Evolutionary conservation across 1,140 invertebrate species (phyloP).

Genomic region (Goniozus legneri): DNA sequence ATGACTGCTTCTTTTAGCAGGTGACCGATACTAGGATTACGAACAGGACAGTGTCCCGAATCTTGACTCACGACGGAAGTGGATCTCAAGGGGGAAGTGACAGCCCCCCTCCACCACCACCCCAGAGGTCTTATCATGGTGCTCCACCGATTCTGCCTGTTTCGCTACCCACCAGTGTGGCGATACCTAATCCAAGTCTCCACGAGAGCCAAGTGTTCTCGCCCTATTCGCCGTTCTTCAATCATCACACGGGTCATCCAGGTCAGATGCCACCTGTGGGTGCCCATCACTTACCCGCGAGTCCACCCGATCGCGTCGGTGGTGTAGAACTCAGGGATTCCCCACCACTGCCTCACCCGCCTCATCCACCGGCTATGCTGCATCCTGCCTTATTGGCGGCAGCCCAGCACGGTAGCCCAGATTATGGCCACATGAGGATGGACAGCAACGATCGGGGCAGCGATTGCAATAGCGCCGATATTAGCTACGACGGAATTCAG

Average conservation of each 20-base stretch:
- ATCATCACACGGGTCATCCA: conserved; percentile 55
- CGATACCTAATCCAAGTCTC: conserved; percentile 92
- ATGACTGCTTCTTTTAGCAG: too few relatives aligned
- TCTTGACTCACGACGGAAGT: conserved; percentile 76
- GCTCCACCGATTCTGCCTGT: conserved; percentile 80
- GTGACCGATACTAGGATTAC: conserved; percentile 93
- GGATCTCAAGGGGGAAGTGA: conserved; percentile 56
- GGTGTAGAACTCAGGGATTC: conserved; percentile 72
- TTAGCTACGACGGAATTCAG: conserved; percentile 84
- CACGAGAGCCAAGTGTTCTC: conserved; percentile 93
- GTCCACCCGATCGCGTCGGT: conserved; percentile 59
- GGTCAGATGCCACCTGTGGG: conserved; percentile 52
- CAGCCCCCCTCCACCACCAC: conserved; percentile 63
- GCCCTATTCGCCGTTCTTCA: conserved; percentile 83
- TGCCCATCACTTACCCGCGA: conserved; percentile 56
- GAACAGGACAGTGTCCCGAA: conserved; percentile 82
- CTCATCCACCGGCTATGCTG: conserved; percentile 74
- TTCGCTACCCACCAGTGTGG: conserved; percentile 87
- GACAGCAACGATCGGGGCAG: conserved; percentile 79
- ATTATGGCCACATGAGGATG: conserved; percentile 72
- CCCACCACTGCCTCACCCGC: conserved; percentile 74
- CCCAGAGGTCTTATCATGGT: conserved; percentile 64
- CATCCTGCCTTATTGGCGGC: conserved; percentile 76
- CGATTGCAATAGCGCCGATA: conserved; percentile 84
- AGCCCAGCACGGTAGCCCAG: conserved; percentile 72